phyloP scores from a whole-genome alignment of 1,140 invertebrate genomes.

The Pseudomyrmex concolor region DNA sequence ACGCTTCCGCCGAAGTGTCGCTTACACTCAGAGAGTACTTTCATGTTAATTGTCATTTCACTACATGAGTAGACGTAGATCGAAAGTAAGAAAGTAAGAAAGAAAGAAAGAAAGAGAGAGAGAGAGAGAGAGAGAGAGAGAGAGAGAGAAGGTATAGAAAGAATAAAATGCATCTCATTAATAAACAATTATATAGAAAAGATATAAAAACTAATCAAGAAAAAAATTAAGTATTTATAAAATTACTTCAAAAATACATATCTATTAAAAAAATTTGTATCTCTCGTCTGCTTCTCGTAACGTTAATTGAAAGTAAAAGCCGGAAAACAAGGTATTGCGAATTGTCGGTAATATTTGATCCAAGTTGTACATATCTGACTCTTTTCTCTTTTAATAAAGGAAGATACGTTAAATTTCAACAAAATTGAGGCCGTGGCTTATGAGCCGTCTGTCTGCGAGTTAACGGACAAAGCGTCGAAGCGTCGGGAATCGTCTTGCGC shows the following conservation, averaged over 20 bases:
- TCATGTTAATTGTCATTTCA: slow-evolving; percentile 65
- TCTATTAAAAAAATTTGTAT: neutral
- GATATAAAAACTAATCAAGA: no score
- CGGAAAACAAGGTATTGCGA: neutral
- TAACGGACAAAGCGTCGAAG: slow-evolving; percentile 43
- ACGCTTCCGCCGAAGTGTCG: slow-evolving; percentile 58
- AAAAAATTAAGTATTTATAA: no score
- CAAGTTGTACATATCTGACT: neutral
- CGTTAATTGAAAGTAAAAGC: neutral
- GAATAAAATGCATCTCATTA: no score
- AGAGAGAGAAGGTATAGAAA: no score
- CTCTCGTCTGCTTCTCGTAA: neutral
- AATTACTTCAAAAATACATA: neutral
- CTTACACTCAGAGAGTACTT: slow-evolving; percentile 51
- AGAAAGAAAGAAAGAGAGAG: no score
- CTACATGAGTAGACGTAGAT: neutral
- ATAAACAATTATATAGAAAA: no score
- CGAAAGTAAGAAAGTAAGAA: neutral
- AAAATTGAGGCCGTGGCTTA: neutral
- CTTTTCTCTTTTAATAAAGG: neutral
- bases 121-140: no score
- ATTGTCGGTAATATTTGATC: neutral
- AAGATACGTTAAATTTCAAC: slow-evolving; percentile 5
- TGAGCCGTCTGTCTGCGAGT: slow-evolving; percentile 21
- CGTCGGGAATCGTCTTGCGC: slow-evolving; percentile 33